Evolutionary conservation across 2,888 invertebrate genomes (phyloP), one percentile per base, ranked within the genome.

Genomic region (Oithona nana): DNA sequence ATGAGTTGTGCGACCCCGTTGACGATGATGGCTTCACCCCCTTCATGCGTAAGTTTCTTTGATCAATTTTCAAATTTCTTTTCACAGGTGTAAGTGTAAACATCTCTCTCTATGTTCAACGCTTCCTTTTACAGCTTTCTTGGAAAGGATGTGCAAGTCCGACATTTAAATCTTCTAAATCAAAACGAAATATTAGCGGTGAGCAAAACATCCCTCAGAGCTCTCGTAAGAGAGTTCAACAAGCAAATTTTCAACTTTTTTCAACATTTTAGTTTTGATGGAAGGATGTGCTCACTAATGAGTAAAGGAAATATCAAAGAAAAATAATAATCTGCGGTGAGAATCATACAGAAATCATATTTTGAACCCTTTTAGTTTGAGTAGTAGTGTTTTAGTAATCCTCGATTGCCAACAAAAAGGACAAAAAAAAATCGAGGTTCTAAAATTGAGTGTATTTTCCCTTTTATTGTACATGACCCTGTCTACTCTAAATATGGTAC

Each of bases 11-110:
- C 82, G 88, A 86, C 73, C 78, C 83, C 69, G 90, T 90, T 78
- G 89, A 92, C 76, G 92, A 92, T 66, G 92, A 92, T 69, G 92
- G 92, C 75, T 84, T 86, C 79, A 84, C 90, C 80, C 86, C 84
- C 72, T 92, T 90, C 78, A 84, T 84, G 77, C 87, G 92, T 92
- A 80, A 87, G 89, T 87, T 29, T 20, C 20, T 8, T 6, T 51
- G 51, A 13, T 51, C 20, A 13, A 13, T 22, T 20, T 8, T 20
- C 20, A 51, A 51, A 51, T 16, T 6, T 51, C 16, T 11, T 39
- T 39, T 6, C 39, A 39, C 6, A 11, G 39, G 39, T 16, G 8
- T 6, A 6, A 39, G 39, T 39, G 39, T 39, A 16, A 11, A 16
- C 8, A 6, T 39, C 6, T 39, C 16, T 39, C 16, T 39, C 39